phyloP scores from a whole-genome alignment of 2,797 vertebrate species.

The Channa striata region DNA sequence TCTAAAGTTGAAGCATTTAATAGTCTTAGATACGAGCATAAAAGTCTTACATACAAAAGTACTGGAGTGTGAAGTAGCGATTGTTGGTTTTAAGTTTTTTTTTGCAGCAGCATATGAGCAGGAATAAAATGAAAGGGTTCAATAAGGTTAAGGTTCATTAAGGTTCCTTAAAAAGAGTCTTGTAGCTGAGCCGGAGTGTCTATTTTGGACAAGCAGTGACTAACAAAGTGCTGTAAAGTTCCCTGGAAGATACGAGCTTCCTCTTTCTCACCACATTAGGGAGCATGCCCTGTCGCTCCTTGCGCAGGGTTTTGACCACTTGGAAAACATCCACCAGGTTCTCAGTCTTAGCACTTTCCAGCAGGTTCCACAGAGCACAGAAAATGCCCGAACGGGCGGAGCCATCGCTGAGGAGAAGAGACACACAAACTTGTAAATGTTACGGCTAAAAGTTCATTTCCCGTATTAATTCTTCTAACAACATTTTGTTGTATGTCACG shows the following conservation, averaged over 20 bases:
- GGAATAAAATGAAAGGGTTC: no score
- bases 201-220: neutral
- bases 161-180: no score
- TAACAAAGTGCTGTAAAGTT: neutral
- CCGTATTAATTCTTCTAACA: neutral
- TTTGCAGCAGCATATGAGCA: no score
- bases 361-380: conserved; percentile 91
- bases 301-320: conserved; percentile 90
- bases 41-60: no score
- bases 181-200: no score
- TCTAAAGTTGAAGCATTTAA: no score
- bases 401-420: conserved; percentile 85
- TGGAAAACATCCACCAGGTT: conserved; percentile 94
- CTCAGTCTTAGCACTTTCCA: conserved; percentile 91
- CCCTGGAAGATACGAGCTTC: neutral
- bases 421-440: neutral
- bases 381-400: conserved; percentile 90
- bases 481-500: neutral
- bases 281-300: conserved; percentile 87
- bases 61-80: neutral
- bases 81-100: neutral
- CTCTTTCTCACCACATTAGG: conserved; percentile 85
- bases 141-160: no score
- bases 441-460: neutral
- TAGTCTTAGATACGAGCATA: no score